Base-by-base conservation (phyloP, 2,113 vertebrate species). In the Lasiurus borealis region DNA sequence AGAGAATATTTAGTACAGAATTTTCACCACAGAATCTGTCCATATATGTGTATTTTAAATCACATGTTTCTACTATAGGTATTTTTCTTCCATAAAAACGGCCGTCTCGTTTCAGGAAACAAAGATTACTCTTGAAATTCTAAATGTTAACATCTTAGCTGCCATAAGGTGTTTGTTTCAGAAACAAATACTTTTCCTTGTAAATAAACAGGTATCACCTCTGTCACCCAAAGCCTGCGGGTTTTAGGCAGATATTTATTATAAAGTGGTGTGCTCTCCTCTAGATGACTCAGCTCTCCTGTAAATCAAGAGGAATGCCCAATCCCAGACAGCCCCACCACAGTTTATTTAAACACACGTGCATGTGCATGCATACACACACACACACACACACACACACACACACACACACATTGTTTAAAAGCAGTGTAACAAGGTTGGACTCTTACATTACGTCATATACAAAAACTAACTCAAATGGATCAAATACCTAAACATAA, bases 101-200 rank as follows among this genome's bases (percentile, higher is more conserved):
- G 16, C n/a, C 11, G 3, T 81, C 40, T 54, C 11, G 4, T 71
- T 85, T 93, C 57, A 88, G 25, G 48, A 87, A 19, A 87, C 36
- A 72, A 46, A 46, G 3, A 87, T 93, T 88, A 88, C 29, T 85
- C 36, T 82, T 89, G 34, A 82, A 91, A 82, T 81, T 88, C 73
- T 88, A 71, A 44, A 77, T 77, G 59, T 95, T 73, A 52, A 83
- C 57, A 71, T 62, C 36, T 93, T 72, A 77, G 52, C 8, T 66
- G 21, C 81, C 19, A 25, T 84, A 19, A 21, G 25, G 23, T 40
- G 9, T 52, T 64, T 69, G 50, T 66, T 93, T 95, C 18, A n/a
- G 34, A 73, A 78, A 85, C 44, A 16, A 68, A 15, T 48, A 52
- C 21, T 59, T 90, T 85, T 89, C 18, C 46, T 95, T 85, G 80